Percentiles rank a stretch among this genome's conserved stretches.
Evolutionary conservation across 53 echinoderm and acorn worm genomes (phyloP).

Genomic region (Henricia sp.): DNA sequence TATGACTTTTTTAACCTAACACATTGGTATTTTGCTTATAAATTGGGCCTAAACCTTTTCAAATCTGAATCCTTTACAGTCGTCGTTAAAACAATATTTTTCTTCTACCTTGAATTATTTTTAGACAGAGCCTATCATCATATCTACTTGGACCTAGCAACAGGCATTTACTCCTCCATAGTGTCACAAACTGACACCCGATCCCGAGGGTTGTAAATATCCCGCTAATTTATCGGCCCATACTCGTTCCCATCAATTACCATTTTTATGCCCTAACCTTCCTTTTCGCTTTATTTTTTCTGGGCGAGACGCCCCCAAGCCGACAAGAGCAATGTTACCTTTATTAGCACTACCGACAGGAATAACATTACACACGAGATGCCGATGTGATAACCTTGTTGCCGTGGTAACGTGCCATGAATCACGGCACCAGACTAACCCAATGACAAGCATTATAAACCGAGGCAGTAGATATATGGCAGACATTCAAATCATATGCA

Average conservation of each 20-base stretch:
- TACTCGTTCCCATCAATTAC: slow-evolving; percentile 29
- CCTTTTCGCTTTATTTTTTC: slow-evolving; percentile 42
- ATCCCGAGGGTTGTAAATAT: slow-evolving; percentile 31
- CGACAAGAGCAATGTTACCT: slow-evolving; percentile 46
- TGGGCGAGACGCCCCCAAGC: neutral
- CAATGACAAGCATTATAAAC: slow-evolving; percentile 53
- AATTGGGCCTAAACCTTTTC: too few species aligned
- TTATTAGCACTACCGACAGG: slow-evolving; percentile 55
- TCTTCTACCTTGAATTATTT: too few species aligned
- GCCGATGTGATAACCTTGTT: slow-evolving; percentile 38
- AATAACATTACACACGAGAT: slow-evolving; percentile 53
- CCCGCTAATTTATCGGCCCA: slow-evolving; percentile 43
- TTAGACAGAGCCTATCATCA: too few species aligned
- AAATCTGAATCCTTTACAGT: too few species aligned
- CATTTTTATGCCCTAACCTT: slow-evolving; percentile 16
- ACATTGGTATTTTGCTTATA: too few species aligned
- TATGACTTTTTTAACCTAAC: too few species aligned
- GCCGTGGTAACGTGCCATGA: slow-evolving; percentile 48
- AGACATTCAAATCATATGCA: slow-evolving; percentile 31
- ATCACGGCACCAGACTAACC: slow-evolving; percentile 50
- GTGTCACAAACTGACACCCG: slow-evolving; percentile 10
- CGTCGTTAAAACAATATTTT: too few species aligned
- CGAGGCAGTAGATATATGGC: slow-evolving; percentile 24
- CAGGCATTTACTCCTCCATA: neutral
- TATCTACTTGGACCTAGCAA: neutral